Percentiles rank a stretch among this genome's conserved stretches.
These are phyloP conservation scores for Xenopus laevis DNA, from an alignment of 2,113 vertebrate genomes.

Conservation along the genomic window DNA sequence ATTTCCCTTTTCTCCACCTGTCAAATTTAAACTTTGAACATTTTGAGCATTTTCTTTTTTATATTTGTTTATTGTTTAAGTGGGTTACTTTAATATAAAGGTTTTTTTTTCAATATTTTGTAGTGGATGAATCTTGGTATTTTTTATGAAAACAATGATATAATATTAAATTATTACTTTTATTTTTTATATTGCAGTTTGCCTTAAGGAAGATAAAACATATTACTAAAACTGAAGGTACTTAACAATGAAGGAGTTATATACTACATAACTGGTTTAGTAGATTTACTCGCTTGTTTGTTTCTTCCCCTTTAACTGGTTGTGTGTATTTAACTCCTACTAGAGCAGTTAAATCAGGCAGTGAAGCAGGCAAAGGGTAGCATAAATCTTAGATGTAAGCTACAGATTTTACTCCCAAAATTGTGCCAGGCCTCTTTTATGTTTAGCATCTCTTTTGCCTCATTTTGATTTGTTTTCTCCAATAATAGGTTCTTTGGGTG, in stretches of 20 bases:
- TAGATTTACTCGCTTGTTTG: not conserved
- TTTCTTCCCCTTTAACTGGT: slow-evolving; percentile 35
- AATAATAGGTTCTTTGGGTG: slow-evolving; percentile 55
- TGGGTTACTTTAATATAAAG: too few species aligned
- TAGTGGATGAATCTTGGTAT: too few species aligned
- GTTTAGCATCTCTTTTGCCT: slow-evolving; percentile 44
- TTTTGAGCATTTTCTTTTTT: not conserved
- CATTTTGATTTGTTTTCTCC: slow-evolving; percentile 53
- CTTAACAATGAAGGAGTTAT: not conserved
- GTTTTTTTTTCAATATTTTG: too few species aligned
- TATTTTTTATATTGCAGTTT: too few species aligned
- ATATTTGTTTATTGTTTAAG: too few species aligned
- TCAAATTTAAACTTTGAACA: not conserved
- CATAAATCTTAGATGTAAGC: slow-evolving; percentile 49
- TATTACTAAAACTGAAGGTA: too few species aligned
- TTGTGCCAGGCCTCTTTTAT: slow-evolving; percentile 50
- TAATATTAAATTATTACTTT: too few species aligned
- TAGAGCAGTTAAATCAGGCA: slow-evolving; percentile 49
- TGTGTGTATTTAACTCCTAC: slow-evolving; percentile 50
- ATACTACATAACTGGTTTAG: not conserved
- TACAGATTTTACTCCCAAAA: slow-evolving; percentile 37
- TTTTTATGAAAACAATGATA: too few species aligned
- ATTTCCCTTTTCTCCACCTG: slow-evolving; percentile 20
- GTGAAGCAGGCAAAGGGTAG: slow-evolving; percentile 32
- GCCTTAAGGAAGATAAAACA: too few species aligned